phyloP scores from a whole-genome alignment of 2,113 vertebrate genomes.

The Hystrix cristata region DNA sequence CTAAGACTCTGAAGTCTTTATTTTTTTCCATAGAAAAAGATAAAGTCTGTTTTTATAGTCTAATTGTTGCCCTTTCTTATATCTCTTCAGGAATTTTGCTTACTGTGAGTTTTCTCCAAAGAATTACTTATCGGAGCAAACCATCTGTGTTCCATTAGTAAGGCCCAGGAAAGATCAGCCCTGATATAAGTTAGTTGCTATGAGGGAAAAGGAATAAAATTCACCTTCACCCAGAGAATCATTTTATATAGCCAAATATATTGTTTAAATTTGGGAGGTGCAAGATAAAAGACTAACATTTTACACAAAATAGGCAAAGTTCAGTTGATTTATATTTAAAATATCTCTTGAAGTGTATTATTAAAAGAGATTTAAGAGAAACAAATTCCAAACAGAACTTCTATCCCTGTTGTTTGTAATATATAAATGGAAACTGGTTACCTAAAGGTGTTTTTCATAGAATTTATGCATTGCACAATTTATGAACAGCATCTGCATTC shows the following conservation, averaged over 20 bases:
- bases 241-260: not conserved
- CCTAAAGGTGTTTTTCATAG: constrained; percentile 10
- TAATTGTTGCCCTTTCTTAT: constrained; percentile 41
- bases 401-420: not conserved
- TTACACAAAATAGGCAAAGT: not conserved
- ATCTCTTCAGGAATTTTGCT: constrained; percentile 46
- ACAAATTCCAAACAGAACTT: constrained; percentile 25
- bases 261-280: not conserved
- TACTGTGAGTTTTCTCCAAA: constrained; percentile 29
- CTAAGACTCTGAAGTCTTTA: not conserved
- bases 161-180: not conserved
- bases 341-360: not conserved
- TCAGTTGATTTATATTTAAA: not conserved
- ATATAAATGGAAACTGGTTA: constrained; percentile 45
- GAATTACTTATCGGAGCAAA: constrained; percentile 58
- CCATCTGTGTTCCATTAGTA: not conserved
- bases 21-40: not conserved
- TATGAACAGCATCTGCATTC: not conserved
- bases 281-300: constrained; percentile 21
- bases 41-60: not conserved
- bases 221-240: not conserved
- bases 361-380: constrained; percentile 41
- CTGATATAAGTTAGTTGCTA: not conserved
- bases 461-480: not conserved
- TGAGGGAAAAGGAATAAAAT: not conserved